Evolutionary conservation across 2,888 invertebrate genomes (phyloP).

Genomic region (Sympetrum striolatum): DNA sequence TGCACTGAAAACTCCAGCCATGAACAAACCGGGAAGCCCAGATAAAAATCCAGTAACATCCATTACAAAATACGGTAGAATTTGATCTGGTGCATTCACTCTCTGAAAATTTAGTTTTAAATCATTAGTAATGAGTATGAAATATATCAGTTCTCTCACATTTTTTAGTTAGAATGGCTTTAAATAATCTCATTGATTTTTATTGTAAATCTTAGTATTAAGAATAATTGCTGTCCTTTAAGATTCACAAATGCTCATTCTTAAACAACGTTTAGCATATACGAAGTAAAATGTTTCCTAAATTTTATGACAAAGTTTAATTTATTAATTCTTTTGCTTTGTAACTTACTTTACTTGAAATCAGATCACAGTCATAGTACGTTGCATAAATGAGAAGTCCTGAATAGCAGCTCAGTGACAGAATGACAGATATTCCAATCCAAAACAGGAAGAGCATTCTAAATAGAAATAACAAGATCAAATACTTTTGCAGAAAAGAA

Average conservation of each 20-base stretch:
- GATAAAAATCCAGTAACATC: conserved; percentile 62
- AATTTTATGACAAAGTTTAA: too few species aligned
- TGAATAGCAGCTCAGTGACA: conserved; percentile 19
- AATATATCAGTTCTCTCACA: conserved; percentile 54
- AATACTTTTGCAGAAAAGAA: neutral
- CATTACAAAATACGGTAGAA: conserved; percentile 67
- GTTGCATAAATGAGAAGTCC: conserved; percentile 14
- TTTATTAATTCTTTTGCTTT: too few species aligned
- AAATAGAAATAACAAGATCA: neutral
- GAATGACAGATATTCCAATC: neutral
- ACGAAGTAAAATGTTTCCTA: too few species aligned
- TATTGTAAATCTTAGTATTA: too few species aligned
- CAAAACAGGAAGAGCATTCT: conserved; percentile 20
- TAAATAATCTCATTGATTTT: too few species aligned
- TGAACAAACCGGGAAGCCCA: conserved; percentile 68
- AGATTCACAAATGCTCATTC: too few species aligned
- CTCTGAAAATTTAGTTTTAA: conserved; percentile 63
- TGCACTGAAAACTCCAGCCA: conserved; percentile 68
- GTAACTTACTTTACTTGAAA: conserved; percentile 32
- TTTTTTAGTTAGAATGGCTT: too few species aligned
- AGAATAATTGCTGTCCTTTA: too few species aligned
- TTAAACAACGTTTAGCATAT: too few species aligned
- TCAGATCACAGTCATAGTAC: conserved; percentile 23
- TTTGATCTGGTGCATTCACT: conserved; percentile 59
- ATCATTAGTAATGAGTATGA: conserved; percentile 53